Base-by-base conservation (phyloP, 2,113 vertebrate genomes). In the Sinosuthora webbiana region DNA sequence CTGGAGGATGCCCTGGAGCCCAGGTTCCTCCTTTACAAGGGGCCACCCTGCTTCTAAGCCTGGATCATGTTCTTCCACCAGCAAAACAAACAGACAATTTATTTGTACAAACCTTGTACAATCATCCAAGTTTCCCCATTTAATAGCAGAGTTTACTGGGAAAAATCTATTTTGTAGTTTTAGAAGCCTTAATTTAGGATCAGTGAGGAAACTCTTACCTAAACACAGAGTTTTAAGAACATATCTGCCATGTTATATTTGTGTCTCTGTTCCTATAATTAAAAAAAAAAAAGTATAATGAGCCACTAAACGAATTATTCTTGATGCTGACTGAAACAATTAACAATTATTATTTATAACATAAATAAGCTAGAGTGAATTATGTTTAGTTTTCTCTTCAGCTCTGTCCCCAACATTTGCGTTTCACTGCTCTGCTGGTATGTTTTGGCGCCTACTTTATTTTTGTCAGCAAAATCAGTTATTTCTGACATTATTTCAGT, bases 401-500 rank as follows among this genome's bases (percentile, higher is more conserved):
- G 15, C 59, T 85, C 50, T 90, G 39, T 94, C 59, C 35, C 33
- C 55, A 83, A 0, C 45, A 59, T 67, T 90, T 76, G n/a, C 49
- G 20, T 94, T 94, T 84, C 24, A 45, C 52, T 56, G 5, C 62
- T 84, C 45, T 47, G 15, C 42, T 77, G 78, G 30, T 55, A 42
- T 77, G 35, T 81, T 92, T 96, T 92, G 76, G 73, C 8, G 47
- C 56, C 65, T 73, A 13, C 45, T 90, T 83, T 91, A 57, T 87
- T 94, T 95, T 93, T 93, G 24, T 33, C 73, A 53, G 80, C 83
- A 10, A 94, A 93, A 83, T 73, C 68, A 55, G 50, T 83, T 77
- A 89, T 76, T 91, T 85, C 84, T 96, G 70, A 87, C 19, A 91
- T 76, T 13, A 62, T 68, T 90, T 94, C 87, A 74, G 42, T 93